Base-by-base conservation (phyloP, 92 coral and sea anemone species). In the Epizoanthus fatuus region DNA sequence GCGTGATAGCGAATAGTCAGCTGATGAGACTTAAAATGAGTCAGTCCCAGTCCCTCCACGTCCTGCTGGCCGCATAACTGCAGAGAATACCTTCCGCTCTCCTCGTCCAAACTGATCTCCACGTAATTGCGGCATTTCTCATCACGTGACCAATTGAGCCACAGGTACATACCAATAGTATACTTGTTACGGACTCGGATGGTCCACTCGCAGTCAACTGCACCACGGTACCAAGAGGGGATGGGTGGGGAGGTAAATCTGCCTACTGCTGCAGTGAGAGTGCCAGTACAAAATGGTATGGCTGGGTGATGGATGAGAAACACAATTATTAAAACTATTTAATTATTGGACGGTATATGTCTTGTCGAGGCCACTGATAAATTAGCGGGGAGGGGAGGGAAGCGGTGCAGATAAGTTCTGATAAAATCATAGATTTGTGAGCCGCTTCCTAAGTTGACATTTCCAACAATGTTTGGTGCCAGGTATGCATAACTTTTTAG, bases 61-160 rank as follows among this genome's bases (percentile, higher is more conserved):
- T 94, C 98, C 62, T 94, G 88, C 58, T 81, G 88, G 17, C 95
- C 98, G 72, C 98, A 94, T 67, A 94, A 68, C 71, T 89, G 91
- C 59, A 91, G 22, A 0, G 93, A 63, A 8, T 80, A 80, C 84
- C 82, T 79, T 2, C 92, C 88, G 13, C 49, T 13, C 32, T 89
- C 92, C 60, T 90, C 92, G 71, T 87, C 80, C 81, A 83, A 40
- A 29, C 79, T 74, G 16, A 94, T 72, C 72, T 78, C 58, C 32
- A 94, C 74, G 74, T 71, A 92, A 75, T 94, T 92, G 3, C 86
- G 85, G 58, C 98, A 94, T 58, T 69, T 79, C 58, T 89, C 81
- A 52, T 94, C 88, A 86, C 93, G 88, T 87, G 89, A 79, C 98
- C 98, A 94, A 51, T 87, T 42, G 44, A 94, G 80, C 42, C 79